phyloP scores from a whole-genome alignment of 2,888 invertebrate species.

The Epicampocera succincta region DNA sequence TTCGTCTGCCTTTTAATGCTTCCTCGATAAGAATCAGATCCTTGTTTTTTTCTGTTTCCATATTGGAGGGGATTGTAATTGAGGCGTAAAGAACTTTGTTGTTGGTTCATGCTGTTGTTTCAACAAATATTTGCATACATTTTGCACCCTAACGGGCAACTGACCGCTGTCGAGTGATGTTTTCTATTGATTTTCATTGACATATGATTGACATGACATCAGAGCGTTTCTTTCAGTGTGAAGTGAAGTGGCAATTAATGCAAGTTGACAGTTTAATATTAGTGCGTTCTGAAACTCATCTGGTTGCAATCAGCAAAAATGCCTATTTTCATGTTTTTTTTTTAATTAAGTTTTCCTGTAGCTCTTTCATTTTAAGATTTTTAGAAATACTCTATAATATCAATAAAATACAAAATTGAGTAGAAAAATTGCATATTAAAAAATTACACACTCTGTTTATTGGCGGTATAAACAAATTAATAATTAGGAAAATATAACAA shows the following conservation, averaged over 20 bases:
- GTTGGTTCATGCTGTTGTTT: constrained; percentile 9
- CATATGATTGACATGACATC: constrained; percentile 80
- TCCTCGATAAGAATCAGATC: constrained; percentile 55
- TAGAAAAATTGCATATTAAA: too few relatives aligned
- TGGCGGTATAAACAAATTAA: too few relatives aligned
- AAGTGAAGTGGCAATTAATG: constrained; percentile 77
- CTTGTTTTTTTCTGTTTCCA: constrained; percentile 29
- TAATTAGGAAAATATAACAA: too few relatives aligned
- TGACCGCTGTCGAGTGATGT: constrained; percentile 44
- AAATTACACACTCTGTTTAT: too few relatives aligned
- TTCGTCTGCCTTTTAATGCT: constrained; percentile 34
- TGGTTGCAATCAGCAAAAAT: constrained; percentile 18
- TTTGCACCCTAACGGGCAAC: constrained; percentile 54
- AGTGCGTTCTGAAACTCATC: constrained; percentile 66
- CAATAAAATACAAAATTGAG: too few relatives aligned
- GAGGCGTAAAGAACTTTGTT: constrained; percentile 3
- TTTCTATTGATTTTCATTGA: constrained; percentile 70
- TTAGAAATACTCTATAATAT: too few relatives aligned
- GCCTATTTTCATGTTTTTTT: constrained; percentile 30
- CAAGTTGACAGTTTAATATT: constrained; percentile 71
- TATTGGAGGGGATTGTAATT: constrained; percentile 35
- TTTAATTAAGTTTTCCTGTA: too few relatives aligned
- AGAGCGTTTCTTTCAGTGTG: constrained; percentile 75
- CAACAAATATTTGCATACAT: constrained; percentile 57
- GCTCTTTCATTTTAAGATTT: too few relatives aligned